Percentiles rank a stretch among this genome's conserved stretches.
These are phyloP conservation scores for Cheumatopsyche charites DNA, from an alignment of 1,140 invertebrate genomes.

Conservation along the genomic window DNA sequence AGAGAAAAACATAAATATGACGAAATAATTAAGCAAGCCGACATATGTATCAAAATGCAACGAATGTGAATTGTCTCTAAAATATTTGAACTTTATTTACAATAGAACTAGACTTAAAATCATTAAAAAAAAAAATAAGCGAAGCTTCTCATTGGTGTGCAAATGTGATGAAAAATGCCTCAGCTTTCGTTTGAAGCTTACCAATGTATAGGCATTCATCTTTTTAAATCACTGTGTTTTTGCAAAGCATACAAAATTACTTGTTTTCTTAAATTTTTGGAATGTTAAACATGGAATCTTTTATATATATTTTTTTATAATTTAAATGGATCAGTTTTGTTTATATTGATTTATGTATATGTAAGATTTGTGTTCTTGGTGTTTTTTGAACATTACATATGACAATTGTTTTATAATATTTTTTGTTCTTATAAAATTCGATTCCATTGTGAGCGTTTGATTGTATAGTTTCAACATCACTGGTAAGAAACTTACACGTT, in stretches of 20 bases:
- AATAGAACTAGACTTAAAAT: background rate
- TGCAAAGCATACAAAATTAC: conserved; percentile 9
- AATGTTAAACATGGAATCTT: background rate
- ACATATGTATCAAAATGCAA: conserved; percentile 12
- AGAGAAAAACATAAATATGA: background rate
- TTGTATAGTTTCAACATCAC: background rate
- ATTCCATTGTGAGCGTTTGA: conserved; percentile 17
- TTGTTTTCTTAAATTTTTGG: background rate
- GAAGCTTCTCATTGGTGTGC: conserved; percentile 33
- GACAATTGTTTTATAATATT: background rate
- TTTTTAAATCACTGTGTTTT: conserved; percentile 25
- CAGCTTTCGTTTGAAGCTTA: conserved; percentile 30
- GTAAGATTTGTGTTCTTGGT: no score
- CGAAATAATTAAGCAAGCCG: background rate
- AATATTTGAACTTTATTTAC: conserved; percentile 9
- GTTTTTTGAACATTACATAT: no score
- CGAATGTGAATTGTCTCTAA: conserved; percentile 15
- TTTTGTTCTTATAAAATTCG: background rate
- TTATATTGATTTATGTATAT: background rate
- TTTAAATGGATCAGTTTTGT: background rate
- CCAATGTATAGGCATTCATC: conserved; percentile 10
- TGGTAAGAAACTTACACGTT: conserved; percentile 10
- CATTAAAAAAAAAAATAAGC: conserved; percentile 11
- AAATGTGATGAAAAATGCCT: conserved; percentile 30
- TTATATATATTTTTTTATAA: background rate